phyloP scores from a whole-genome alignment of 2,888 invertebrate genomes.

The Empis stercorea region DNA sequence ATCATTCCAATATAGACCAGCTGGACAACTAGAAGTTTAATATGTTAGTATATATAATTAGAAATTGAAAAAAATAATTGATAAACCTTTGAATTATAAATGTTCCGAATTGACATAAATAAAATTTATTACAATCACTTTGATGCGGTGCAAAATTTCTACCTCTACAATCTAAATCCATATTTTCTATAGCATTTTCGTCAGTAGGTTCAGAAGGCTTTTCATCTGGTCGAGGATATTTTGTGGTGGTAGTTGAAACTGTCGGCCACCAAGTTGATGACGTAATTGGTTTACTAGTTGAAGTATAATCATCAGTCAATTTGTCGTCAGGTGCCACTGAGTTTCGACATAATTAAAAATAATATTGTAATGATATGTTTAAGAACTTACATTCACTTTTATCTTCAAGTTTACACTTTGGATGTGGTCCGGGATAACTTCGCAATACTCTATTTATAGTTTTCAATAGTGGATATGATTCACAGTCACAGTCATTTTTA shows the following conservation, averaged over 20 bases:
- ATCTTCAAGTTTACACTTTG: conserved; percentile 44
- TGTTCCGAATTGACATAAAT: conserved; percentile 62
- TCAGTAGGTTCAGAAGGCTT: neutral
- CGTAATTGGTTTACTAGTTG: neutral
- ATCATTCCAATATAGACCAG: conserved; percentile 64
- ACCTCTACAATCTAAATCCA: conserved; percentile 19
- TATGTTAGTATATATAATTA: neutral
- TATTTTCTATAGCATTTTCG: neutral
- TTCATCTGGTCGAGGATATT: conserved; percentile 1
- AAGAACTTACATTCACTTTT: conserved; percentile 27
- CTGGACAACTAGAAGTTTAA: conserved; percentile 44
- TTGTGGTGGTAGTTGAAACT: conserved; percentile 5
- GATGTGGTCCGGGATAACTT: conserved; percentile 50
- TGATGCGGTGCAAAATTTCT: conserved; percentile 46
- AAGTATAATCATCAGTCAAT: neutral
- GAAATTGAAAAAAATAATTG: neutral
- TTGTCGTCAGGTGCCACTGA: conserved; percentile 6
- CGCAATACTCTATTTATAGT: conserved; percentile 71
- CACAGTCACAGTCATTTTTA: conserved; percentile 66
- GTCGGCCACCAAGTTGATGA: neutral
- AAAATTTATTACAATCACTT: conserved; percentile 63
- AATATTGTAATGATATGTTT: neutral
- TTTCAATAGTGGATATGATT: conserved; percentile 63
- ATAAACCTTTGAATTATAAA: conserved; percentile 46
- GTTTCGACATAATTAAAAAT: neutral